Conservation (phyloP, 2,797 vertebrate genomes). For the Urosaurus nigricauda region DNA sequence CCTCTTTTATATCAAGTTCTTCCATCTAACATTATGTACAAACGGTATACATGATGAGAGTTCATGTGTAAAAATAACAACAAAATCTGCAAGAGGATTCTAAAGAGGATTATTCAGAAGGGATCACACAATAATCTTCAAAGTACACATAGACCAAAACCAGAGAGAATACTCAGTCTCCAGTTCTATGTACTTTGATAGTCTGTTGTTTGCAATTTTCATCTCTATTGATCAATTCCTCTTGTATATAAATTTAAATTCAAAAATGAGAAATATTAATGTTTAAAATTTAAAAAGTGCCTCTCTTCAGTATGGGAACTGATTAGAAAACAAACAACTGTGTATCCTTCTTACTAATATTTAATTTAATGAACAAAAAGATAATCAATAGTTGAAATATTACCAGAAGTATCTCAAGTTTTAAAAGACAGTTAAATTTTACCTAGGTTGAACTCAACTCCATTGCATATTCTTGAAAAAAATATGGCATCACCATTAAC, state of each 20-base stretch:
- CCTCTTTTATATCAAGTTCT: not conserved
- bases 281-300: not conserved
- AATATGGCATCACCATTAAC: not conserved
- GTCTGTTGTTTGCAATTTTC: not conserved
- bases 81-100: conserved; percentile 26
- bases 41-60: conserved; percentile 4
- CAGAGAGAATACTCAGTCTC: conserved; percentile 5
- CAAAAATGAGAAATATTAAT: not conserved
- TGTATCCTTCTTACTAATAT: not conserved
- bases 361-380: not conserved
- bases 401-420: not conserved
- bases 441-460: not conserved
- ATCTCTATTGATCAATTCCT: not conserved
- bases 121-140: conserved; percentile 38
- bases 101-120: conserved; percentile 33
- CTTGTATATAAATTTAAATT: not conserved
- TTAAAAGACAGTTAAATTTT: not conserved
- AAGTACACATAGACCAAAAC: conserved; percentile 5
- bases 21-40: conserved; percentile 1
- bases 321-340: not conserved
- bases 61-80: conserved; percentile 33
- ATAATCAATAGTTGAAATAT: not conserved
- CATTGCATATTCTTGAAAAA: not conserved
- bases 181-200: not conserved
- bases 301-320: not conserved